These are phyloP conservation scores for Turnix velox DNA, from an alignment of 2,113 vertebrate genomes.

Conservation along the genomic window DNA sequence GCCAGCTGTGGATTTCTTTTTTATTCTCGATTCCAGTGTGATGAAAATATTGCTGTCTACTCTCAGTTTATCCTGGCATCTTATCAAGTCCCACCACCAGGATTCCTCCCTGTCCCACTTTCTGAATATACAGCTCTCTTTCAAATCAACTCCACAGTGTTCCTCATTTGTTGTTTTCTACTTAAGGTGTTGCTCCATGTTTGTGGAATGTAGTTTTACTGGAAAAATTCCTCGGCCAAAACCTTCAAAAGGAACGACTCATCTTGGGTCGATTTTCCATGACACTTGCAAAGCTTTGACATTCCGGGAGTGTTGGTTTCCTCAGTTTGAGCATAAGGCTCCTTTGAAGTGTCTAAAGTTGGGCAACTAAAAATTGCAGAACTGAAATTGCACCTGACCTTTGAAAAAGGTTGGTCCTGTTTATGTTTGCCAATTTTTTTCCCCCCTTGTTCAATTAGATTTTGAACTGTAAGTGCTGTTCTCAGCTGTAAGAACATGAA, in stretches of 20 bases:
- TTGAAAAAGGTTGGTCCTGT: not conserved
- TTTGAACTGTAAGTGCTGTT: not conserved
- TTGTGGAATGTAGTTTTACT: constrained; percentile 62
- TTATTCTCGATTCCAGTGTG: not conserved
- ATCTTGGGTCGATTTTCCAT: constrained; percentile 27
- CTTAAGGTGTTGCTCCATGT: constrained; percentile 55
- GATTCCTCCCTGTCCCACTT: constrained; percentile 6
- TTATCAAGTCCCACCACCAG: not conserved
- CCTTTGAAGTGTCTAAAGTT: constrained; percentile 36
- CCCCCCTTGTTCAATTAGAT: not conserved
- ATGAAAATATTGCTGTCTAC: not conserved
- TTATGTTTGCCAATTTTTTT: not conserved
- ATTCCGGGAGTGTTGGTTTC: constrained; percentile 16
- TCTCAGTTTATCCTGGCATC: constrained; percentile 13
- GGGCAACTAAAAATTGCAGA: constrained; percentile 34
- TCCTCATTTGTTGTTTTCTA: constrained; percentile 48
- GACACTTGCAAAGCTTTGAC: constrained; percentile 31
- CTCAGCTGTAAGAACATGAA: not conserved
- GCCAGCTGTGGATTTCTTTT: not conserved
- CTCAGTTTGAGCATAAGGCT: not conserved
- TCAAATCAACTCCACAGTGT: not conserved
- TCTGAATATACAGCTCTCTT: constrained; percentile 12
- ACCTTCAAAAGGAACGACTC: constrained; percentile 57
- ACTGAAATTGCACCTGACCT: constrained; percentile 31
- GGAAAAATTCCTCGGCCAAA: constrained; percentile 58